phyloP scores from a whole-genome alignment of 1,140 invertebrate species.

The Homalodisca vitripennis region DNA sequence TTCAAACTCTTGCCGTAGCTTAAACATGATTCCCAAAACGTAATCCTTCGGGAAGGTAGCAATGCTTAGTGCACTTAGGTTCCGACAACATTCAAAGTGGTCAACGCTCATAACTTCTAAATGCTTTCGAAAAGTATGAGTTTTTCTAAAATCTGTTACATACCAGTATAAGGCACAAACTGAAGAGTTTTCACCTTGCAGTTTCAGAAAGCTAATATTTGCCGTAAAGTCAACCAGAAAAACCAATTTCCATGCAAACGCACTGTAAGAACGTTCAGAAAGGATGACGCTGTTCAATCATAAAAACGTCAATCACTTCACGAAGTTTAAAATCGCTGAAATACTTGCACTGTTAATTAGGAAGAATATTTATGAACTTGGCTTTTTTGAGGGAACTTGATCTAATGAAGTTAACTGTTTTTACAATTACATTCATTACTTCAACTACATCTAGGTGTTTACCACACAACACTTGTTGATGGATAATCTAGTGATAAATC shows the following conservation, averaged over 20 bases:
- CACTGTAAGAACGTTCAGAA: slow-evolving; percentile 36
- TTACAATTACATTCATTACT: slow-evolving; percentile 44
- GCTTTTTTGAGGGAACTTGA: slow-evolving; percentile 43
- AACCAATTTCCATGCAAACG: slow-evolving; percentile 31
- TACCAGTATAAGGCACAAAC: slow-evolving; percentile 32
- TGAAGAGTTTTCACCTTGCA: slow-evolving; percentile 33
- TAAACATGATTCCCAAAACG: neutral
- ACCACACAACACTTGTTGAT: slow-evolving; percentile 43
- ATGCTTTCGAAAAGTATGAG: slow-evolving; percentile 34
- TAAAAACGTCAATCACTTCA: slow-evolving; percentile 14
- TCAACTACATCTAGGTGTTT: slow-evolving; percentile 41
- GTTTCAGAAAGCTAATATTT: slow-evolving; percentile 13
- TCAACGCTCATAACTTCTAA: neutral
- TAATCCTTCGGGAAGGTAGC: neutral
- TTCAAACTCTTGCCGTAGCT: slow-evolving; percentile 12
- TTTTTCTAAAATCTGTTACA: slow-evolving; percentile 37
- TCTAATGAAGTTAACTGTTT: slow-evolving; percentile 45
- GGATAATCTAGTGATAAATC: slow-evolving; percentile 45
- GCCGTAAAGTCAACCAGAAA: slow-evolving; percentile 21
- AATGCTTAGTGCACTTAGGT: slow-evolving; percentile 2
- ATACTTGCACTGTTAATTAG: slow-evolving; percentile 43
- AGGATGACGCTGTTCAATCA: slow-evolving; percentile 2
- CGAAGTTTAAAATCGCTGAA: slow-evolving; percentile 31
- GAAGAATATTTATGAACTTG: slow-evolving; percentile 45
- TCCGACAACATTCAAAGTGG: slow-evolving; percentile 12